Percentiles rank a stretch among this genome's conserved stretches.
Conservation (phyloP, 2,797 vertebrate genomes). For the Esox masquinongy region DNA sequence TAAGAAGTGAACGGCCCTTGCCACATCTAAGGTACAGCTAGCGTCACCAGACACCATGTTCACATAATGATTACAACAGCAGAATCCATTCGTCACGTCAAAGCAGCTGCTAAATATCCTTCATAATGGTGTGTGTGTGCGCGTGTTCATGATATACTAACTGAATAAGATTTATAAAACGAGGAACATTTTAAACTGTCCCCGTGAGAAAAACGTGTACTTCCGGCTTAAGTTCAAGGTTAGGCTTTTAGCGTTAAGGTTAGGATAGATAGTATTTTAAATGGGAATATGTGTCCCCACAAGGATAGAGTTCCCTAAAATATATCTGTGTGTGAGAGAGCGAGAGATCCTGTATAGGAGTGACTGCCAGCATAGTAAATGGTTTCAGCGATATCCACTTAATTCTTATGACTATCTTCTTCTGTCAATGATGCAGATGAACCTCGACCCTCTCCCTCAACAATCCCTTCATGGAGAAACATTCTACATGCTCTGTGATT, state of each 20-base stretch:
- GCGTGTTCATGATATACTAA: neutral
- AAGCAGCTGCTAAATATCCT: slow-evolving; percentile 55
- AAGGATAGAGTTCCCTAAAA: too few relatives aligned
- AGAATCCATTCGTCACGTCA: slow-evolving; percentile 56
- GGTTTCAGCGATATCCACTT: slow-evolving; percentile 23
- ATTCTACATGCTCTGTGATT: too few relatives aligned
- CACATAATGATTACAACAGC: slow-evolving; percentile 57
- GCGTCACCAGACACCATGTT: slow-evolving; percentile 49
- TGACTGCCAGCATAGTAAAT: neutral
- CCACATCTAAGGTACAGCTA: neutral
- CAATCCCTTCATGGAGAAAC: slow-evolving; percentile 21
- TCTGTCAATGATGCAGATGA: slow-evolving; percentile 50
- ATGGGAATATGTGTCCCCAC: too few relatives aligned
- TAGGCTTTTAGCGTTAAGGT: too few relatives aligned
- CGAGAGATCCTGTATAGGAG: slow-evolving; percentile 2
- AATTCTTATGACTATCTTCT: slow-evolving; percentile 26
- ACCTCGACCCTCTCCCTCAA: slow-evolving; percentile 7
- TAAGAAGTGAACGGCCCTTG: slow-evolving; percentile 53
- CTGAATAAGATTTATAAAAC: too few relatives aligned
- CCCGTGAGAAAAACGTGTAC: too few relatives aligned
- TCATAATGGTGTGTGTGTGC: neutral
- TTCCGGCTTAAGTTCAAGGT: too few relatives aligned
- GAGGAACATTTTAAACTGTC: too few relatives aligned
- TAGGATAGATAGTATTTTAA: too few relatives aligned
- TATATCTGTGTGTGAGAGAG: slow-evolving; percentile 11